Evolutionary conservation across 2,113 vertebrate species (phyloP), one percentile per base, ranked within the genome.

Genomic region (Aleadryas rufinucha): DNA sequence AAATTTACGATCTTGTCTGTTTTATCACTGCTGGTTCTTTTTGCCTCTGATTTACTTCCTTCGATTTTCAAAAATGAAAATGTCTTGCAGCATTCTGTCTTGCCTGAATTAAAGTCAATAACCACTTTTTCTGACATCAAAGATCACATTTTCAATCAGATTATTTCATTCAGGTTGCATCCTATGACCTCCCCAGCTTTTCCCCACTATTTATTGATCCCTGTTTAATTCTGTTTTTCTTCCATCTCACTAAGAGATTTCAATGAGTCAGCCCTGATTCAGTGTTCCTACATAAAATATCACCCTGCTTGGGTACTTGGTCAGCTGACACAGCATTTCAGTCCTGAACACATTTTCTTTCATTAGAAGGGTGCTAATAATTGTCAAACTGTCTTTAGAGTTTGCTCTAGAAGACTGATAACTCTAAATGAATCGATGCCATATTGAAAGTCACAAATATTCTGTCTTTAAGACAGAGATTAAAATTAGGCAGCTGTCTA

Each of bases 21-120:
- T 85, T 91, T 68, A 47, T 59, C 86, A 44, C 39, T 90, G 41
- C 33, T 56, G 75, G 15, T 83, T 57, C 56, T 81, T 57, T 56
- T 15, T 1, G 2, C 11, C 13, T 66, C 69, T 78, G 78, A 94
- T 90, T 78, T 78, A 61, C 54, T 80, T 79, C 26, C 52, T 87
- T 96, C 0, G 0, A 89, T 89, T 89, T 78, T 78, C 84, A 87
- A 47, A 80, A 91, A 95, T 95, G 65, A 91, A 33, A 80, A 94
- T 95, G 75, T 94, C 89, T 96, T 66, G 63, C 69, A 74, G 86
- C 19, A 52, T 75, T 83, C 49, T 75, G 42, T 78, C 60, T 90
- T 88, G n/a, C 50, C 64, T 84, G 95, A 95, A 94, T 96, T 96
- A 60, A 95, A 93, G 77, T 95, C 64, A 96, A 90, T 89, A 96